Conservation (phyloP, 2,888 invertebrate genomes). For the Acanthosepion pharaonis region DNA sequence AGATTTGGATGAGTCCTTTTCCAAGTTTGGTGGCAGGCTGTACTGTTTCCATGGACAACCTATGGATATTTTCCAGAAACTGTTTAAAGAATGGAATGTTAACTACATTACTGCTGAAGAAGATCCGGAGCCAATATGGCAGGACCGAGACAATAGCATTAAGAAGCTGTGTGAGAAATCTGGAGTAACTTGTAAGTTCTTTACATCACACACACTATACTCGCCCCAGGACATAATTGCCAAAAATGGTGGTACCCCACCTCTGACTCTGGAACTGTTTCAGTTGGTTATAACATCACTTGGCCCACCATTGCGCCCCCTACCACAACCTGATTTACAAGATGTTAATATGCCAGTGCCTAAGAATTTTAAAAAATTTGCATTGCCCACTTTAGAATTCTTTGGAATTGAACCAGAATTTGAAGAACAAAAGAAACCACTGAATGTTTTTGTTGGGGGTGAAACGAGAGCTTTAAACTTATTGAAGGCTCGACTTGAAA, state of each 20-base stretch:
- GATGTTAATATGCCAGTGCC: constrained; percentile 77
- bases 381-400: constrained; percentile 58
- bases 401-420: constrained; percentile 65
- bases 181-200: constrained; percentile 79
- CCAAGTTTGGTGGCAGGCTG: constrained; percentile 78
- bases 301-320: constrained; percentile 64
- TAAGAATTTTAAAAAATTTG: constrained; percentile 58
- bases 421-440: constrained; percentile 60
- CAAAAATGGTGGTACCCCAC: constrained; percentile 83
- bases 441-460: constrained; percentile 78
- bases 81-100: constrained; percentile 78
- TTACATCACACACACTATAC: constrained; percentile 84
- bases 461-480: constrained; percentile 80
- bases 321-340: constrained; percentile 60
- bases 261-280: constrained; percentile 83
- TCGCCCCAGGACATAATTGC: constrained; percentile 80
- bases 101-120: constrained; percentile 75
- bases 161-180: constrained; percentile 78
- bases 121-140: constrained; percentile 85
- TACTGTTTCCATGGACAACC: constrained; percentile 81
- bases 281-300: constrained; percentile 65
- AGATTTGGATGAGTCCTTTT: constrained; percentile 80
- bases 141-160: constrained; percentile 79
- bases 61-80: constrained; percentile 77
- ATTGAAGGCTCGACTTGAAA: constrained; percentile 78